Conservation (phyloP, 1,140 invertebrate genomes). For the Lepidurus packardi region DNA sequence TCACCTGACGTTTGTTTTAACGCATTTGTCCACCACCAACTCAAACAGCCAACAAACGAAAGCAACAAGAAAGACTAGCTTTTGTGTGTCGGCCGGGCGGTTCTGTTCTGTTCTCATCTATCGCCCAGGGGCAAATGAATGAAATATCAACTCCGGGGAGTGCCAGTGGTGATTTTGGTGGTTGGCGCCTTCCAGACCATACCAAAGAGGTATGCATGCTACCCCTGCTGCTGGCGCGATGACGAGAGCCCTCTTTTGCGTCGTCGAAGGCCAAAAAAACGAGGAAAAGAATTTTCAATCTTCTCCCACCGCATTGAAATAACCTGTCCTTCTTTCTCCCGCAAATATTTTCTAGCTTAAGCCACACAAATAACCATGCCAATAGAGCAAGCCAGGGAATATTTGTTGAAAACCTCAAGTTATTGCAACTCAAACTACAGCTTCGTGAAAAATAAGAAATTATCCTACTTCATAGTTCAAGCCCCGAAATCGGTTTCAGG, state of each 20-base stretch:
- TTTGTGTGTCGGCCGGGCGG: background rate
- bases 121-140: background rate
- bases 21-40: background rate
- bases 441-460: no score
- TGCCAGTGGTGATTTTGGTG: background rate
- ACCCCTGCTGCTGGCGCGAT: no score
- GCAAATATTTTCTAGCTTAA: background rate
- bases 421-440: no score
- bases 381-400: background rate
- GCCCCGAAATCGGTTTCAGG: no score
- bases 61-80: background rate
- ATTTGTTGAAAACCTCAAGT: no score
- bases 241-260: background rate
- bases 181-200: conserved; percentile 5
- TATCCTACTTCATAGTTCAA: no score
- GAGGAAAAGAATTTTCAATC: background rate
- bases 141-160: conserved; percentile 1
- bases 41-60: background rate
- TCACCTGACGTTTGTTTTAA: background rate
- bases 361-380: background rate
- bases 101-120: background rate
- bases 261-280: background rate
- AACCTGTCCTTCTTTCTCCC: background rate
- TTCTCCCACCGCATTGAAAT: background rate
- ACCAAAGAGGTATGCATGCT: background rate